These are phyloP conservation scores for Alcis repandata DNA, from an alignment of 2,888 invertebrate species.

Conservation along the genomic window DNA sequence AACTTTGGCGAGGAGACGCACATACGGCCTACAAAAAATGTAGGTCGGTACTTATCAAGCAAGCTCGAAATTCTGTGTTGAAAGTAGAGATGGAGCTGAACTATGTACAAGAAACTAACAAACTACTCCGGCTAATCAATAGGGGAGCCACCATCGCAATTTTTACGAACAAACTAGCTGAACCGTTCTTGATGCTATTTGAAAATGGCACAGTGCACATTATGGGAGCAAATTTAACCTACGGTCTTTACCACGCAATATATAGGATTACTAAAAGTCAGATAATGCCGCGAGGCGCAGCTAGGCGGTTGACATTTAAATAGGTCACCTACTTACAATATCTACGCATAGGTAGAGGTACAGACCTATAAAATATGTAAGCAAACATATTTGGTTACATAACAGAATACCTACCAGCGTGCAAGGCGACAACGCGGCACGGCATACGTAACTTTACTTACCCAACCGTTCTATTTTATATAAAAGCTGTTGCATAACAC, in stretches of 20 bases:
- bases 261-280: background rate
- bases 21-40: background rate
- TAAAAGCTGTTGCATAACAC: slow-evolving; percentile 47
- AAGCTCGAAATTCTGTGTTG: background rate
- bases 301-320: background rate
- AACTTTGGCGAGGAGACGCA: too few species aligned
- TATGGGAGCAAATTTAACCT: background rate
- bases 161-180: background rate
- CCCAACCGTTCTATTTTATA: slow-evolving; percentile 36
- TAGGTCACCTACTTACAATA: background rate
- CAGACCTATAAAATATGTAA: slow-evolving; percentile 1
- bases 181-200: background rate
- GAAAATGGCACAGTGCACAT: too few species aligned
- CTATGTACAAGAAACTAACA: too few species aligned
- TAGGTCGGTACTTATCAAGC: background rate
- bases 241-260: background rate
- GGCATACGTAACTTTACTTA: slow-evolving; percentile 26
- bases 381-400: slow-evolving; percentile 29
- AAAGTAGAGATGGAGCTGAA: background rate
- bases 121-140: background rate
- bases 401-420: slow-evolving; percentile 18
- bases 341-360: background rate
- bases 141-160: background rate
- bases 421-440: slow-evolving; percentile 6
- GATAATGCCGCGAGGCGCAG: background rate